phyloP scores from a whole-genome alignment of 1,140 invertebrate species.

The Steinernema khuongi region DNA sequence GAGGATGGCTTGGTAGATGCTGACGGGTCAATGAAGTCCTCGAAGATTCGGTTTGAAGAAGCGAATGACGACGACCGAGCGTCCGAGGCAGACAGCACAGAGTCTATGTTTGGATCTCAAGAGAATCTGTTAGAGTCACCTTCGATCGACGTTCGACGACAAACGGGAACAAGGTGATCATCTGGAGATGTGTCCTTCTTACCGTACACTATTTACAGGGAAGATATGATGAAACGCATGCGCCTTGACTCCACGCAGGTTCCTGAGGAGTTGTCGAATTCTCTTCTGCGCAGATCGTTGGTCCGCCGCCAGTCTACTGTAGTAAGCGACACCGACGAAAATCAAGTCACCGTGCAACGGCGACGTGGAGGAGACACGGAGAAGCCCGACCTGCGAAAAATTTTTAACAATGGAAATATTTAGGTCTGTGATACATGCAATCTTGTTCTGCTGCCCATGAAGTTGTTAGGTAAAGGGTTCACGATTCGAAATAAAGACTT shows the following conservation, averaged over 20 bases:
- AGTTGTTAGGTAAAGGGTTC: too few relatives aligned
- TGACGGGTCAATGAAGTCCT: background rate
- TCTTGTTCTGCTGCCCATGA: too few relatives aligned
- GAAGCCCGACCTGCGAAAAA: background rate
- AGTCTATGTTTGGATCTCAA: constrained; percentile 26
- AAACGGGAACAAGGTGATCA: background rate
- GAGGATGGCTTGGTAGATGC: background rate
- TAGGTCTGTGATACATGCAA: too few relatives aligned
- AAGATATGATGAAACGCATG: background rate
- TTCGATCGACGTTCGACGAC: constrained; percentile 3
- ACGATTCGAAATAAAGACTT: too few relatives aligned
- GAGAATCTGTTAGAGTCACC: constrained; percentile 31
- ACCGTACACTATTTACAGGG: background rate
- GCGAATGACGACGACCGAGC: constrained; percentile 22
- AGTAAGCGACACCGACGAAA: background rate
- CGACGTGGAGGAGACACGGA: background rate
- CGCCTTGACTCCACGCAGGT: background rate
- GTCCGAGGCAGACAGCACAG: constrained; percentile 34
- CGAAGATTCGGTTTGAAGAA: background rate
- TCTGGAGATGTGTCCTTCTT: background rate
- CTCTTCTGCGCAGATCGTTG: background rate
- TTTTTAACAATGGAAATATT: background rate
- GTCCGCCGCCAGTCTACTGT: background rate
- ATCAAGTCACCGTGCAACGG: background rate
- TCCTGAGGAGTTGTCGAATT: background rate